Base-by-base conservation (phyloP, 2,113 vertebrate genomes). In the Tragulus kanchil region DNA sequence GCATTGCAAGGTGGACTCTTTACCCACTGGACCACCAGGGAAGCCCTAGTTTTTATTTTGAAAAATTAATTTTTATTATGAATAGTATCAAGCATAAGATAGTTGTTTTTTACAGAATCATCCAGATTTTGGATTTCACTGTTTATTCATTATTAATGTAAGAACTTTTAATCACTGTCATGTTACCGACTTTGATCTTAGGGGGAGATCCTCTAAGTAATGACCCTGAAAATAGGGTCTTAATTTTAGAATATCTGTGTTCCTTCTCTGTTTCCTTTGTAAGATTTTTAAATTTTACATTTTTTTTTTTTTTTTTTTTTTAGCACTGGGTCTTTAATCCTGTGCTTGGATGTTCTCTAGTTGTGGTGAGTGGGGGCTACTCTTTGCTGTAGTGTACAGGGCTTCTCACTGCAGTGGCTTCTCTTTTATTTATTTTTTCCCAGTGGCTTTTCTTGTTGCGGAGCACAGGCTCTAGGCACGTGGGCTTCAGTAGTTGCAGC, bases 231-330 rank as follows among this genome's bases (percentile, higher is more conserved):
- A 85, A 89, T 6, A 65, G 36, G 31, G 75, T 71, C 23, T 45
- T 95, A 85, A 87, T 28, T 67, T 89, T 62, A 92, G 56, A 85
- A 14, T 90, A 23, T 93, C 81, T 87, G 50, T 93, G 21, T 95
- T 95, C 36, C 48, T 15, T 59, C 28, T 85, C 23, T 58, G 17
- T 94, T 91, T 85, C 86, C 93, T 90, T 69, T 78, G 36, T 36
- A 65, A 89, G 75, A 28, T 79, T 92, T 95, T 86, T 26, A 52
- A 36, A 36, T 36, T 36, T 73, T 25, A 13, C 69, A 73, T 25
- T 73, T 45, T 73, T 12, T 73, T 73, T 45, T 13, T 25, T 25
- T 14, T 21, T 42, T 71, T 21, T 45, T 36, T 36, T 14, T 45
- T 36, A 36, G 69, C 25, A 11, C 69, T 25, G 69, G 42, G 42